Evolutionary conservation across 2,888 invertebrate species (phyloP), one percentile per base, ranked within the genome.

Genomic region (Agonopterix heracliana): DNA sequence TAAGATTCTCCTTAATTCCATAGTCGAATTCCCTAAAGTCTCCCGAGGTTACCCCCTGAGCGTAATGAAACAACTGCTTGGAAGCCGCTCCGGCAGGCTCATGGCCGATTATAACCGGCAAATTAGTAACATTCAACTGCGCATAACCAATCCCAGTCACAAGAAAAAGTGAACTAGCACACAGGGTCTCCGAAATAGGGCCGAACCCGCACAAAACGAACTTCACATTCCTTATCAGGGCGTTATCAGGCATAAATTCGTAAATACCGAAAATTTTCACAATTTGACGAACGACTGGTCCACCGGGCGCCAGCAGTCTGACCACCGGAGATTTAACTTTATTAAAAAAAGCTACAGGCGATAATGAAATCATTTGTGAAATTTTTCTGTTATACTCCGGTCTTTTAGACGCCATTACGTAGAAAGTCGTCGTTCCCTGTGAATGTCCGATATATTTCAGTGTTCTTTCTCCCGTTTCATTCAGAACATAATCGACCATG

Each of bases 381-480:
- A 92, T 74, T 65, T 91, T 92, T 0, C 73, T 54, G 59, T 91
- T 91, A 62, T 91, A 91, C 46, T 90, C 87, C 0, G 90, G 89
- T 44, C 69, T 73, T 50, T 85, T 78, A 0, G 90, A 85, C 4
- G 83, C 74, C 89, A 91, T 86, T 0, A 91, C 90, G 59, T 89
- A 92, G 66, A 91, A 91, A 3, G 77, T 59, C 0, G 91, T 91
- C 0, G 91, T 90, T 2, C 93, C 94, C 77, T 91, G 90, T n/a
- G 93, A 94, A 71, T 94, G 93, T 0, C 94, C 95, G 9, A 93
- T 73, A 68, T 93, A 94, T 58, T 90, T 89, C 0, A 95, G 49
- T n/a, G 89, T 75, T 7, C 78, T 51, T 38, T 86, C 71, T 0
- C 86, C 81, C 0, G 92, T 94, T 8, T 57, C 53, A 0, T 74